These are phyloP conservation scores for Mesitornis unicolor DNA, from an alignment of 2,113 vertebrate genomes.

Conservation along the genomic window DNA sequence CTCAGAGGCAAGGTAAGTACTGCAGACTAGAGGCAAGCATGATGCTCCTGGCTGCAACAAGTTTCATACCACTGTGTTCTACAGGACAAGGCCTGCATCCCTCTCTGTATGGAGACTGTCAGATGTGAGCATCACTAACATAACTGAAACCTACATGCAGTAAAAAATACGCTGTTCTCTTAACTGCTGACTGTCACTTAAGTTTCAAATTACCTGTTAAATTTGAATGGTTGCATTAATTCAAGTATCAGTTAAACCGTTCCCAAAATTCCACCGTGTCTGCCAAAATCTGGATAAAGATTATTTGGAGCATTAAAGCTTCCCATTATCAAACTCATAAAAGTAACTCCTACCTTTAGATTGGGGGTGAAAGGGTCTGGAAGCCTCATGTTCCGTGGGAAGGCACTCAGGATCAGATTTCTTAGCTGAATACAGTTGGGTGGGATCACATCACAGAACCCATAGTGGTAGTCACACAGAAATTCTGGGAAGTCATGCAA, in stretches of 20 bases:
- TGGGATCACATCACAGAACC: constrained; percentile 98
- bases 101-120: background rate
- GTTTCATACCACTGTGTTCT: background rate
- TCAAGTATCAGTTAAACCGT: background rate
- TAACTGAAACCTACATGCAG: background rate
- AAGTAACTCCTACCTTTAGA: constrained; percentile 83
- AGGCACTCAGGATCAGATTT: constrained; percentile 99
- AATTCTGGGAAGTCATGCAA: constrained; percentile 99
- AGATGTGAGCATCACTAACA: background rate
- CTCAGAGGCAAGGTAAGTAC: background rate
- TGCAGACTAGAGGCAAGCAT: background rate
- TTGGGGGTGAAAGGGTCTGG: constrained; percentile 99
- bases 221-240: background rate
- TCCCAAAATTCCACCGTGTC: background rate
- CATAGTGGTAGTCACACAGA: constrained; percentile 98
- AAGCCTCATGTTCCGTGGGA: constrained; percentile 99
- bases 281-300: background rate
- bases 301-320: background rate
- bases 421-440: constrained; percentile 99
- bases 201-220: background rate
- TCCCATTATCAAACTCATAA: background rate
- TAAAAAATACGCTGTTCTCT: background rate
- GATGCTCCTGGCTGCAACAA: background rate
- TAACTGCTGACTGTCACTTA: background rate
- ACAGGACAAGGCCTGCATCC: background rate